A percentile compares a stretch with the other conserved stretches of the same genome.
phyloP scores from a whole-genome alignment of 2,888 invertebrate species.

The Caenorhabditis sulstoni region DNA sequence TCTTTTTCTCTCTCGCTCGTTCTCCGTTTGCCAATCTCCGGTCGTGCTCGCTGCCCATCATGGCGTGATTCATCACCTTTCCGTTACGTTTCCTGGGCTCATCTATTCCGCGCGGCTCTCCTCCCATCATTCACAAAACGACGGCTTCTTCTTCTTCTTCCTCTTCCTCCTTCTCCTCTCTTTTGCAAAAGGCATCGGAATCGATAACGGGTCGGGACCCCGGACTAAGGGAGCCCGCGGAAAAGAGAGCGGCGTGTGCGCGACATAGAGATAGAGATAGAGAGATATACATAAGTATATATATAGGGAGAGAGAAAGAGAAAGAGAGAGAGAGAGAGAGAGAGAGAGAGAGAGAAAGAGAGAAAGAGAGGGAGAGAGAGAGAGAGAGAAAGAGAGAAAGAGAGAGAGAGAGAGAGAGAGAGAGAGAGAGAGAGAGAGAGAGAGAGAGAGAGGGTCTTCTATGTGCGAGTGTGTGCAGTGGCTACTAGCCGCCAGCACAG shows the following conservation, averaged over 20 bases:
- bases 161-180: no score
- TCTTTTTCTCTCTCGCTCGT: constrained; percentile 32
- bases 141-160: neutral
- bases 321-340: constrained; percentile 36
- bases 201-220: constrained; percentile 35
- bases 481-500: constrained; percentile 42
- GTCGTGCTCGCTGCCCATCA: constrained; percentile 18
- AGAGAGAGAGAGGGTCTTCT: constrained; percentile 37
- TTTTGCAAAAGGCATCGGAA: constrained; percentile 9
- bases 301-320: no score
- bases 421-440: constrained; percentile 23
- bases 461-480: constrained; percentile 29
- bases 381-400: constrained; percentile 34
- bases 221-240: constrained; percentile 11
- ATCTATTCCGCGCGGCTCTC: constrained; percentile 11
- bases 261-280: constrained; percentile 23
- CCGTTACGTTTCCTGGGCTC: constrained; percentile 10
- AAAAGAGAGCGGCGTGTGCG: constrained; percentile 6
- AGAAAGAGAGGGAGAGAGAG: constrained; percentile 34
- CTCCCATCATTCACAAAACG: constrained; percentile 17
- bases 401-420: constrained; percentile 5
- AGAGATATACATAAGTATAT: no score
- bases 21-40: constrained; percentile 23
- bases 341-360: constrained; percentile 34
- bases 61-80: neutral